Conservation (phyloP, 2,888 invertebrate species). For the Periphyllus acericola region DNA sequence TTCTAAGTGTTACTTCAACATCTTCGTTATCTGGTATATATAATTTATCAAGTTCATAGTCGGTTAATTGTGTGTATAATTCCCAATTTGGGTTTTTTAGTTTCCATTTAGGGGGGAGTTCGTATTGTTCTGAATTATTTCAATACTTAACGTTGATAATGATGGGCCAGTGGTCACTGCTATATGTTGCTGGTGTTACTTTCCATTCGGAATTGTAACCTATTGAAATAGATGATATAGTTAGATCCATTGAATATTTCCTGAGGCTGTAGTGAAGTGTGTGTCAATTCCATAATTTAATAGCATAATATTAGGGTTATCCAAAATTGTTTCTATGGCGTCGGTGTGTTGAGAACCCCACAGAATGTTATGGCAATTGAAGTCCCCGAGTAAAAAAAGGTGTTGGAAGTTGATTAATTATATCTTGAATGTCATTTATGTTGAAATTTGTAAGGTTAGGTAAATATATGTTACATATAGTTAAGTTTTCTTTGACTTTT, state of each 20-base stretch:
- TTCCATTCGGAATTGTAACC: neutral
- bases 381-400: constrained; percentile 56
- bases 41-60: too few species aligned
- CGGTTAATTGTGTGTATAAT: too few species aligned
- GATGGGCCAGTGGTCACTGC: constrained; percentile 60
- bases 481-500: constrained; percentile 8
- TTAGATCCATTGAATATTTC: constrained; percentile 13
- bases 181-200: constrained; percentile 34
- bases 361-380: constrained; percentile 10
- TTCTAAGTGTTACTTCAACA: too few species aligned
- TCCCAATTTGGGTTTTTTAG: too few species aligned
- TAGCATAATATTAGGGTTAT: constrained; percentile 5
- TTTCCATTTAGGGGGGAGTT: too few species aligned
- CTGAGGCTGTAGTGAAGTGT: neutral
- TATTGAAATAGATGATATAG: neutral
- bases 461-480: constrained; percentile 40
- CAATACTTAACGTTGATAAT: too few species aligned
- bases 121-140: too few species aligned
- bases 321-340: constrained; percentile 31
- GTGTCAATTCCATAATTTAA: constrained; percentile 30
- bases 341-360: constrained; percentile 42
- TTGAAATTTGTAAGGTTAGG: neutral
- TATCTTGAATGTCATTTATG: constrained; percentile 12
- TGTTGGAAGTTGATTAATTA: constrained; percentile 52
- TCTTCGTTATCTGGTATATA: too few species aligned